Evolutionary conservation across 2,888 invertebrate genomes (phyloP).

Genomic region (Nomada lathburiana): DNA sequence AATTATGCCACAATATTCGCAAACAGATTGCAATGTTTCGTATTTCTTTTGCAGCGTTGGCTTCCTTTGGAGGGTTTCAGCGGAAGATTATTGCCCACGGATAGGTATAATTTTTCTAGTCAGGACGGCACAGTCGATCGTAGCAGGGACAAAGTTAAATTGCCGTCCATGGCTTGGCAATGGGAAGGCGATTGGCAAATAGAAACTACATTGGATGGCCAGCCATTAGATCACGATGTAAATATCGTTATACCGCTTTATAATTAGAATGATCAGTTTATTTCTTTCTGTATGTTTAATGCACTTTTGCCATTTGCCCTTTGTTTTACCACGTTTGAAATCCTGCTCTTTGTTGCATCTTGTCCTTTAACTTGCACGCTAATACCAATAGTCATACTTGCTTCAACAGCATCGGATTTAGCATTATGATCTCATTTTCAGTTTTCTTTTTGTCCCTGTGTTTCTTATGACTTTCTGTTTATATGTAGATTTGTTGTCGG

Average conservation of each 20-base stretch:
- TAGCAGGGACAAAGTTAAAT: conserved; percentile 91
- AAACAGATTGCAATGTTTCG: conserved; percentile 13
- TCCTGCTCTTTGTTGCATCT: background rate
- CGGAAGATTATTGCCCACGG: conserved; percentile 93
- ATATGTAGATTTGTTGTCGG: conserved; percentile 64
- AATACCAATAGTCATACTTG: background rate
- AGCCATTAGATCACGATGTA: conserved; percentile 94
- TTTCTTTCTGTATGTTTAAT: background rate
- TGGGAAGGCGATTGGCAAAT: conserved; percentile 98
- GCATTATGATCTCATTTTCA: conserved; percentile 4
- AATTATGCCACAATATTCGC: background rate
- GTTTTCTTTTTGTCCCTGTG: conserved; percentile 36
- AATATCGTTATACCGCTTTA: conserved; percentile 54
- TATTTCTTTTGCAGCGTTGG: conserved; percentile 89
- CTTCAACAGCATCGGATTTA: too few relatives aligned
- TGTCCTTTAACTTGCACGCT: background rate
- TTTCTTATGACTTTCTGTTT: conserved; percentile 60
- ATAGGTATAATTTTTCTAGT: conserved; percentile 94
- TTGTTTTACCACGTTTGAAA: background rate
- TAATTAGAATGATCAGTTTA: background rate
- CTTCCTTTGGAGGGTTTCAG: conserved; percentile 95
- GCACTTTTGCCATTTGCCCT: background rate
- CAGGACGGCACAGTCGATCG: conserved; percentile 92
- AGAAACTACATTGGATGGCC: conserved; percentile 93
- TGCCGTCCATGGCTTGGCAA: conserved; percentile 98